Percentiles rank a stretch among this genome's conserved stretches.
phyloP scores from a whole-genome alignment of 2,888 invertebrate species.

The Germaria angustata region DNA sequence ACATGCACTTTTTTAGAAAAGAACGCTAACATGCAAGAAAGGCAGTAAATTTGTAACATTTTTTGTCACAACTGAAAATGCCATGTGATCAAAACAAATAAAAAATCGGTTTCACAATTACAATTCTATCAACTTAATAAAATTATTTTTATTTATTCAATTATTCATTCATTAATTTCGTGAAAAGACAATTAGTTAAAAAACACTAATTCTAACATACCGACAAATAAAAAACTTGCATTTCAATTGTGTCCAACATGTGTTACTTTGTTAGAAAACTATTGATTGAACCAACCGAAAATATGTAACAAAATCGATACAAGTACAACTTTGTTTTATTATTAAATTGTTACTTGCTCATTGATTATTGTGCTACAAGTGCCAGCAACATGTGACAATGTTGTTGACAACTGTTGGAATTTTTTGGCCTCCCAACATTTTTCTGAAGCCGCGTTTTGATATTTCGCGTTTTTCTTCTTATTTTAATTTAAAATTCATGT shows the following conservation, averaged over 20 bases:
- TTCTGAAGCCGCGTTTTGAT: conserved; percentile 42
- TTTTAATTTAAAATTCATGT: conserved; percentile 27
- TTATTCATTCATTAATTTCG: conserved; percentile 30
- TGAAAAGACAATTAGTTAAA: conserved; percentile 31
- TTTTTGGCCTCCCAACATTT: conserved; percentile 9
- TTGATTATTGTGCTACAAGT: background rate
- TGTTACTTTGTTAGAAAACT: conserved; percentile 5
- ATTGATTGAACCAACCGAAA: background rate
- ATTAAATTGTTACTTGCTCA: conserved; percentile 35
- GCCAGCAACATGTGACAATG: conserved; percentile 45
- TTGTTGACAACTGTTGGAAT: conserved; percentile 57
- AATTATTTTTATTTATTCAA: background rate
- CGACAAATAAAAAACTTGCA: conserved; percentile 30
- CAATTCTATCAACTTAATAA: conserved; percentile 1
- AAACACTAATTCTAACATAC: conserved; percentile 22
- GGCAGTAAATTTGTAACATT: too few relatives aligned
- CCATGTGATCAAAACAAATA: too few relatives aligned
- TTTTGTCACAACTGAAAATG: too few relatives aligned
- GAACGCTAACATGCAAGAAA: too few relatives aligned
- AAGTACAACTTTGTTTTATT: background rate
- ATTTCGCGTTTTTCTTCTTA: conserved; percentile 5
- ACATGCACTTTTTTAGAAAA: too few relatives aligned
- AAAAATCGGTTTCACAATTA: background rate
- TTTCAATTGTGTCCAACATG: conserved; percentile 31
- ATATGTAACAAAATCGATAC: background rate